Percentiles rank a stretch among this genome's conserved stretches.
These are phyloP conservation scores for Marmota monax DNA, from an alignment of 2,113 vertebrate genomes.

Conservation along the genomic window DNA sequence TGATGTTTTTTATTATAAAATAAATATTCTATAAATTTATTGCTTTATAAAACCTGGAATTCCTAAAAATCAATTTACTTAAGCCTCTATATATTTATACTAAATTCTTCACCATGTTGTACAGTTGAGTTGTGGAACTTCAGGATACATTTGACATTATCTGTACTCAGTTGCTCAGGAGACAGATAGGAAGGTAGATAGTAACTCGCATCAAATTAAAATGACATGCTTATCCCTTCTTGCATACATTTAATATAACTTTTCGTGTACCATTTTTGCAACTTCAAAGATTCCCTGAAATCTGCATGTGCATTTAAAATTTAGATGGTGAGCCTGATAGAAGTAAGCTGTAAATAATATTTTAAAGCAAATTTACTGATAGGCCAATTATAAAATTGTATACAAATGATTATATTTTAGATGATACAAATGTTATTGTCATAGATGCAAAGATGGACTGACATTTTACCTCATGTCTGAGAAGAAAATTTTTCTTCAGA, in stretches of 20 bases:
- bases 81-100: neutral
- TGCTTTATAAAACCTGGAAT: neutral
- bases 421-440: neutral
- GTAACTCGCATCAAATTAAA: slow-evolving; percentile 3
- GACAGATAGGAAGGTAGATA: neutral
- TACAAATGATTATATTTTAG: neutral
- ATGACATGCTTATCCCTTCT: neutral
- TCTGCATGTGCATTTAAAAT: neutral
- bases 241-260: neutral
- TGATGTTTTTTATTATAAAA: neutral
- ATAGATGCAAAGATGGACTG: neutral
- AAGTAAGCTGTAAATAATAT: neutral
- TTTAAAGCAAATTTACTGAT: neutral
- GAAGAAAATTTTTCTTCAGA: neutral
- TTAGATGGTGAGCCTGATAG: neutral
- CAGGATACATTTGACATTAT: neutral
- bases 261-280: neutral
- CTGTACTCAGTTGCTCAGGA: neutral
- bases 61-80: neutral
- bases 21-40: neutral
- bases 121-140: neutral
- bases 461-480: neutral
- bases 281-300: slow-evolving; percentile 11
- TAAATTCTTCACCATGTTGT: neutral
- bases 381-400: neutral